Percentiles rank a stretch among this genome's conserved stretches.
phyloP scores from a whole-genome alignment of 2,113 vertebrate species.

The Apus apus region DNA sequence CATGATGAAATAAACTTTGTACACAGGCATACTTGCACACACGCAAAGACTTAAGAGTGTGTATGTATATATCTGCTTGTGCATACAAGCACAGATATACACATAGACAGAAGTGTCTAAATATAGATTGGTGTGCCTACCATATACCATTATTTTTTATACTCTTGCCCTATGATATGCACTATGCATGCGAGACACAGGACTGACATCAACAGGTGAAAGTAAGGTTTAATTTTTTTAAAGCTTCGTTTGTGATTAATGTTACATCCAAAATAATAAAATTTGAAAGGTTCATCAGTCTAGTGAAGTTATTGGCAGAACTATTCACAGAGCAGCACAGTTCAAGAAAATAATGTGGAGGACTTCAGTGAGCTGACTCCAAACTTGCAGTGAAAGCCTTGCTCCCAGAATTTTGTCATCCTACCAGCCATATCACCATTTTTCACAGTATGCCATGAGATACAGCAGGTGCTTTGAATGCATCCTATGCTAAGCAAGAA shows the following conservation, averaged over 20 bases:
- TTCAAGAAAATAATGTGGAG: background rate
- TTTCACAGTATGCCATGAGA: background rate
- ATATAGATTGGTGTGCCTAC: background rate
- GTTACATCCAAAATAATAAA: background rate
- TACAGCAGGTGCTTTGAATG: background rate
- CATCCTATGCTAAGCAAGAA: background rate
- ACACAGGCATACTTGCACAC: background rate
- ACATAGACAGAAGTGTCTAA: background rate
- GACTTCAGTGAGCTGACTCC: background rate
- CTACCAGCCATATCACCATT: background rate
- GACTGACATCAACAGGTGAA: background rate
- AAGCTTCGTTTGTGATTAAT: background rate
- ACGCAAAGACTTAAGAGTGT: background rate
- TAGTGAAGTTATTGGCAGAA: background rate
- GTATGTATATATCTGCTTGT: accelerated
- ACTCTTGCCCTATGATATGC: background rate
- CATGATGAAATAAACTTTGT: background rate
- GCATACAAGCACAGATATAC: background rate
- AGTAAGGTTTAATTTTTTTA: background rate
- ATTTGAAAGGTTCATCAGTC: background rate
- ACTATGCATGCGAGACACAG: background rate
- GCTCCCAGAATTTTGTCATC: background rate
- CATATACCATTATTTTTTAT: background rate
- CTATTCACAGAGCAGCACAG: background rate
- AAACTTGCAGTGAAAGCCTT: background rate